Percentiles rank a stretch among this genome's conserved stretches.
Conservation (phyloP, 2,888 invertebrate genomes). For the Andrena haemorrhoa region DNA sequence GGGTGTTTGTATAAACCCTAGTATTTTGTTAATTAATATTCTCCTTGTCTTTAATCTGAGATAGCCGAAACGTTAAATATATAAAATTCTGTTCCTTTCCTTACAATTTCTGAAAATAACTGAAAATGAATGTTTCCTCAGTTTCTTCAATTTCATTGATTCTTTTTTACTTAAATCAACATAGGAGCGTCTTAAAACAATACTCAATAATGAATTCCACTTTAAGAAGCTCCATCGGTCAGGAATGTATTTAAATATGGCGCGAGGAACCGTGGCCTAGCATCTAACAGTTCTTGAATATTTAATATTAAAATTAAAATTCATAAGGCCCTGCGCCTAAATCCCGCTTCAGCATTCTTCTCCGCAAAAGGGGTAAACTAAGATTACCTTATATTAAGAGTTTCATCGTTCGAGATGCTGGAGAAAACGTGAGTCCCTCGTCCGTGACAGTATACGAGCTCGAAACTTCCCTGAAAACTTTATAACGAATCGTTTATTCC, state of each 20-base stretch:
- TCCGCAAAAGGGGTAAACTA: not conserved
- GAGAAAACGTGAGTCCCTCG: not conserved
- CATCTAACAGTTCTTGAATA: not conserved
- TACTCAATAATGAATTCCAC: not conserved
- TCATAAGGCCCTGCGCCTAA: slow-evolving; percentile 3
- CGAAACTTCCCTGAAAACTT: not conserved
- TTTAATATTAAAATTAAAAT: slow-evolving; percentile 18
- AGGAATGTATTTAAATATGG: slow-evolving; percentile 18
- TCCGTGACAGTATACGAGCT: not conserved
- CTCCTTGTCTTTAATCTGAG: too few relatives aligned
- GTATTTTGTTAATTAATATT: too few relatives aligned
- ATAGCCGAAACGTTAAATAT: too few relatives aligned
- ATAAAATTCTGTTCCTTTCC: too few relatives aligned
- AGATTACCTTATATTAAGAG: slow-evolving; percentile 17
- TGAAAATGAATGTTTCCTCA: too few relatives aligned
- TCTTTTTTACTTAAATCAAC: too few relatives aligned
- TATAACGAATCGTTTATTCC: not conserved
- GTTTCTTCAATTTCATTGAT: too few relatives aligned
- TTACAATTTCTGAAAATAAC: too few relatives aligned
- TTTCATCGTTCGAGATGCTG: not conserved
- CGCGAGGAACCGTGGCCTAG: slow-evolving; percentile 1
- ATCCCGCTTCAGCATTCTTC: not conserved
- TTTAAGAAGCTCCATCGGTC: not conserved
- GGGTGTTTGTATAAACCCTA: too few relatives aligned
- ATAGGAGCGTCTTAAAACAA: too few relatives aligned